phyloP scores from a whole-genome alignment of 1,140 invertebrate species.

The Aethina tumida region DNA sequence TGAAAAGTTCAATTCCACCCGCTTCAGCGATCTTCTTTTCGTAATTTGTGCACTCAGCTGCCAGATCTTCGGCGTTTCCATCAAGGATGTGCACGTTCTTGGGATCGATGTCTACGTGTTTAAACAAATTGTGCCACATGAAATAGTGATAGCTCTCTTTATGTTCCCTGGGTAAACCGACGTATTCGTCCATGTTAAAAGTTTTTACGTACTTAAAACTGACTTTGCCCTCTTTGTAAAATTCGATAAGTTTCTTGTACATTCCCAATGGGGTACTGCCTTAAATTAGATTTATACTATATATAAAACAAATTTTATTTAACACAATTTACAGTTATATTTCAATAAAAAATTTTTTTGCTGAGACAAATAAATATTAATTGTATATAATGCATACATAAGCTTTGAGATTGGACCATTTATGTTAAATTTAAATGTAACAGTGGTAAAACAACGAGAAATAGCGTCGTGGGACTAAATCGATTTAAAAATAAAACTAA shows the following conservation, averaged over 20 bases:
- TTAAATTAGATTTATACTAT: too few species aligned
- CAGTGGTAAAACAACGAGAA: too few species aligned
- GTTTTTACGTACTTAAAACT: constrained; percentile 98
- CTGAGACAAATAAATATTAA: too few species aligned
- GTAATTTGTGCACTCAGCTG: constrained; percentile 79
- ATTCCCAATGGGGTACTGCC: constrained; percentile 93
- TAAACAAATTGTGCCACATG: constrained; percentile 98
- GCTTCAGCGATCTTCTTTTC: constrained; percentile 80
- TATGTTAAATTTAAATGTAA: too few species aligned
- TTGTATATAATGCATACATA: too few species aligned
- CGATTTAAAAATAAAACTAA: too few species aligned
- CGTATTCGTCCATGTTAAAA: constrained; percentile 99
- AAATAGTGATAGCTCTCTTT: constrained; percentile 98
- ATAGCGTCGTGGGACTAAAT: too few species aligned
- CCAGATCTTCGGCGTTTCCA: constrained; percentile 86
- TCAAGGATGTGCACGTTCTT: constrained; percentile 89
- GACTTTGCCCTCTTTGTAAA: constrained; percentile 78
- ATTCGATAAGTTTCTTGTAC: constrained; percentile 91
- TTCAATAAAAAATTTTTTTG: too few species aligned
- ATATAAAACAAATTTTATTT: too few species aligned
- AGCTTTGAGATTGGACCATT: too few species aligned
- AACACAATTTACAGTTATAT: too few species aligned
- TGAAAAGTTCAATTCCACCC: constrained; percentile 92
- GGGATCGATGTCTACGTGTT: constrained; percentile 96
- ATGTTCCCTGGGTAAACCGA: constrained; percentile 88